phyloP scores from a whole-genome alignment of 2,113 vertebrate species.

The Galbula dea region DNA sequence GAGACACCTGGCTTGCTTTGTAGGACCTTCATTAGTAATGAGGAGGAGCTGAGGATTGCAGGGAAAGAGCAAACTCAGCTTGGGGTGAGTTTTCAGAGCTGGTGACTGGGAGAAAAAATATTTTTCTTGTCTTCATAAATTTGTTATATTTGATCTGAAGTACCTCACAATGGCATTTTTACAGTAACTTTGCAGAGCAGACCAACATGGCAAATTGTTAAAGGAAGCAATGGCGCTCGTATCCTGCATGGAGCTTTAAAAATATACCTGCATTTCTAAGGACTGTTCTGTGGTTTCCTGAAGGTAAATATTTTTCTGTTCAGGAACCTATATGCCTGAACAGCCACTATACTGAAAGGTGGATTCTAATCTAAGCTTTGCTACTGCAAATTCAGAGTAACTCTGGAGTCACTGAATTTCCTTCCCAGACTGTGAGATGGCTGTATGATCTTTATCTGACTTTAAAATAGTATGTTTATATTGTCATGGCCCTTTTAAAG shows the following conservation, averaged over 20 bases:
- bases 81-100: not conserved
- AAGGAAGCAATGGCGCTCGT: not conserved
- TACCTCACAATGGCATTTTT: not conserved
- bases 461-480: not conserved
- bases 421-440: not conserved
- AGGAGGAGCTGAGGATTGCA: not conserved
- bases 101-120: not conserved
- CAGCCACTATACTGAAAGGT: not conserved
- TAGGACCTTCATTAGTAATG: not conserved
- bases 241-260: not conserved
- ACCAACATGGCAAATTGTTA: not conserved
- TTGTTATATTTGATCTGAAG: not conserved
- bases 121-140: not conserved
- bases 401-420: not conserved
- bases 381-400: not conserved
- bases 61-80: not conserved
- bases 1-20: not conserved
- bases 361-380: not conserved
- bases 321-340: not conserved
- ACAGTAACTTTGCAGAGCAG: not conserved
- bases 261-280: not conserved
- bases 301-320: slow-evolving; percentile 45
- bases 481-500: not conserved
- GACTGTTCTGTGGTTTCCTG: not conserved
- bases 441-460: not conserved